A percentile compares a stretch with the other conserved stretches of the same genome.
Evolutionary conservation across 2,113 vertebrate species (phyloP).

Genomic region (Cyanistes caeruleus): DNA sequence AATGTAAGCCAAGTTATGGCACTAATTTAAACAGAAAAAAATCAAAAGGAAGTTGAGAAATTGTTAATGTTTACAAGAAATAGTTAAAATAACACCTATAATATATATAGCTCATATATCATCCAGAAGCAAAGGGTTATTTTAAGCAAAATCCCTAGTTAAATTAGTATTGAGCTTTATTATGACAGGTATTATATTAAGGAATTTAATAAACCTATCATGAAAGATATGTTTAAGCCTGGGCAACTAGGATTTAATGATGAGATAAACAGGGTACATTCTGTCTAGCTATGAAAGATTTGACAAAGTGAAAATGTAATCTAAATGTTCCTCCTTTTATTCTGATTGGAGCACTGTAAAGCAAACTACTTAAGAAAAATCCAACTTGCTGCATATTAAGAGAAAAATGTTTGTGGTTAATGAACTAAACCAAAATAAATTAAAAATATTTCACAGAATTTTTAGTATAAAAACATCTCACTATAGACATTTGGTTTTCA

Average conservation of each 20-base stretch:
- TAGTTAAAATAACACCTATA: not conserved
- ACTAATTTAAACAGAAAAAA: not conserved
- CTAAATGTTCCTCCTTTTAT: not conserved
- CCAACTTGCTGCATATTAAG: not conserved
- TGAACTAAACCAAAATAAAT: constrained; percentile 42
- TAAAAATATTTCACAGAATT: not conserved
- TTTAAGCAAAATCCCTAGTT: not conserved
- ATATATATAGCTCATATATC: not conserved
- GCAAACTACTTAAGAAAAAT: not conserved
- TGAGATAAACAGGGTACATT: not conserved
- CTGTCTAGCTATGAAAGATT: not conserved
- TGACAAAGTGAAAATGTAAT: not conserved
- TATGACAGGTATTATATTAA: not conserved
- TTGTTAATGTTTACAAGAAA: not conserved
- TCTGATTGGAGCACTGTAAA: not conserved
- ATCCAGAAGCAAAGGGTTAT: not conserved
- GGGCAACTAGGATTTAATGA: not conserved
- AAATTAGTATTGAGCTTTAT: not conserved
- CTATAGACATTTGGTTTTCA: not conserved
- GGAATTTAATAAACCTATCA: not conserved
- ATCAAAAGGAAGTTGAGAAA: not conserved
- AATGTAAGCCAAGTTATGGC: not conserved
- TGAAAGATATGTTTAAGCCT: not conserved
- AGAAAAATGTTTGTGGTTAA: constrained; percentile 38
- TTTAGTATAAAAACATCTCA: constrained; percentile 20